Conservation (phyloP, 2,113 vertebrate species). For the Mus musculus region DNA sequence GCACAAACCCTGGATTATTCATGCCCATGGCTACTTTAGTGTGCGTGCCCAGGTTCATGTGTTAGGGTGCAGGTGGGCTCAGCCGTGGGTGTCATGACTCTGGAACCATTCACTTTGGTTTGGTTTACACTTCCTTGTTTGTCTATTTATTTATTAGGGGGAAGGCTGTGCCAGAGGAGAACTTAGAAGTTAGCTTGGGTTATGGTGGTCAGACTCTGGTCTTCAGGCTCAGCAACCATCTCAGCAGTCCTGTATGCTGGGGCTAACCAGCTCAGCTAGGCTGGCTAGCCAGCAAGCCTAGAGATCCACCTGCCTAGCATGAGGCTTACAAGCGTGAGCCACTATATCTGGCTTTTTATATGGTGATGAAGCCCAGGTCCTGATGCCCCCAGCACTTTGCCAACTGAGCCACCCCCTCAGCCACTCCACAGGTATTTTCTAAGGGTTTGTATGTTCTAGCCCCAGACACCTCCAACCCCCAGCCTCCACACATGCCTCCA, state of each 20-base stretch:
- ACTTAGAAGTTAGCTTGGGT: background rate
- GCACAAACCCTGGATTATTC: slow-evolving; percentile 44
- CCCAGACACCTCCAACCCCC: background rate
- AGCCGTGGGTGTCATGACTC: background rate
- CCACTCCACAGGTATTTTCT: background rate
- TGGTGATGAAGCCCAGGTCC: background rate
- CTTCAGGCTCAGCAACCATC: background rate
- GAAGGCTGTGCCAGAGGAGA: background rate
- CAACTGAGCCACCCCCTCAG: background rate
- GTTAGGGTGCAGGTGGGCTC: background rate
- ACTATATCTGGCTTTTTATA: background rate
- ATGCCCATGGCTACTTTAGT: slow-evolving; percentile 27
- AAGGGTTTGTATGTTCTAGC: slow-evolving; percentile 3
- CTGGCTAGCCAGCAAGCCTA: no score
- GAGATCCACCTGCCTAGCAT: background rate
- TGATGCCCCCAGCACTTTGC: no score
- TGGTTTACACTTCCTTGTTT: background rate
- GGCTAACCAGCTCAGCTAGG: background rate
- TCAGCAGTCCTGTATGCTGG: no score
- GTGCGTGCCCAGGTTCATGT: background rate
- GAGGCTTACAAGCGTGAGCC: background rate
- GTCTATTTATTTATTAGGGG: background rate
- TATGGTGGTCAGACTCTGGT: background rate
- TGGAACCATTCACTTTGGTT: no score
- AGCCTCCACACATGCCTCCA: background rate